Percentiles rank a stretch among this genome's conserved stretches.
Evolutionary conservation across 2,797 vertebrate genomes (phyloP).

Genomic region (Poecilia wingei): DNA sequence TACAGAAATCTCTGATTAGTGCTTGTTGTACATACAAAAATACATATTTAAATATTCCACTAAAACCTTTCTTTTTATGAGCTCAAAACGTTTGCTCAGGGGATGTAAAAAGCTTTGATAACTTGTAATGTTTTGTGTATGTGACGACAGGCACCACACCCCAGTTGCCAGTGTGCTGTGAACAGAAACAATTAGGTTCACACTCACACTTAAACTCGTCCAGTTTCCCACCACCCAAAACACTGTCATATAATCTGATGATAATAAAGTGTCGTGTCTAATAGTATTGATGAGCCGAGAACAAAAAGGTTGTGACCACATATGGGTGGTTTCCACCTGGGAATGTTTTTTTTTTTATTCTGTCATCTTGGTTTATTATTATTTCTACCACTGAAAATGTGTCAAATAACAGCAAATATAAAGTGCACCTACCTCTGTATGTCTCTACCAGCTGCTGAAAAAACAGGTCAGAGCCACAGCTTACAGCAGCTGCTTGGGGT

Average conservation of each 20-base stretch:
- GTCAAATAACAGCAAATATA: background rate
- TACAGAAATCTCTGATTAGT: background rate
- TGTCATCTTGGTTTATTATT: background rate
- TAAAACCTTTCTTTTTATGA: conserved; percentile 12
- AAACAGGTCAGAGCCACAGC: background rate
- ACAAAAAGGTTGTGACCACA: conserved; percentile 46
- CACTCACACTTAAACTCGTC: conserved; percentile 36
- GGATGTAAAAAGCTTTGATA: conserved; percentile 5
- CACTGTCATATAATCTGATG: conserved; percentile 62
- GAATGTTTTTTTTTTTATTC: background rate
- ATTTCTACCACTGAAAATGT: background rate
- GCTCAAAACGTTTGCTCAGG: conserved; percentile 3
- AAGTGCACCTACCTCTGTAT: background rate
- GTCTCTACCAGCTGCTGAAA: background rate
- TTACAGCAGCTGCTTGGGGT: conserved; percentile 12
- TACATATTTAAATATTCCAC: background rate
- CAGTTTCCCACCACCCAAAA: conserved; percentile 36
- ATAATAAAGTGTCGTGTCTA: conserved; percentile 55
- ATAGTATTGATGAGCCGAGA: conserved; percentile 45
- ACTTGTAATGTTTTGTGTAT: conserved; percentile 15
- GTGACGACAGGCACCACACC: conserved; percentile 50
- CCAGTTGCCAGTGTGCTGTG: conserved; percentile 48
- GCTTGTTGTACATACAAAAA: background rate
- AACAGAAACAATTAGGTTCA: conserved; percentile 46
- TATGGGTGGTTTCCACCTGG: conserved; percentile 29